Conservation (phyloP, 2,797 vertebrate genomes). For the Squalus acanthias region DNA sequence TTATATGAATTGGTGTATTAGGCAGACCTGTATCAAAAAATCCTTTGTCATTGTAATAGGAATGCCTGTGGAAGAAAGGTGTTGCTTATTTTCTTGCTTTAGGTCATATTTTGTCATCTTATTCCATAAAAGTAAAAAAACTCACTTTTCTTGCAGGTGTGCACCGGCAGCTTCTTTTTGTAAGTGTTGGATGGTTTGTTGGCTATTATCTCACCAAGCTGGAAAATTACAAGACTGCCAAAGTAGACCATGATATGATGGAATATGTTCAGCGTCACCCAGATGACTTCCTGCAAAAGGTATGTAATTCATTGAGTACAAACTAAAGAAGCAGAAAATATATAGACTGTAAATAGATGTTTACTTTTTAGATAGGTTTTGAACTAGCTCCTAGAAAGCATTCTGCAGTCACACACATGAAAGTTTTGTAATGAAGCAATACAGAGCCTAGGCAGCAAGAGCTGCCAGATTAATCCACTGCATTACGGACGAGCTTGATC, state of each 20-base stretch:
- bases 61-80: background rate
- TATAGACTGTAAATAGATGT: background rate
- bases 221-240: constrained; percentile 65
- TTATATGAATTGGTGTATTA: background rate
- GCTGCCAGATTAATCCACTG: background rate
- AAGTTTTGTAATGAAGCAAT: background rate
- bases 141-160: constrained; percentile 60
- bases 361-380: background rate
- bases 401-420: background rate
- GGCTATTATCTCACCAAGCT: constrained; percentile 75
- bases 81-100: background rate
- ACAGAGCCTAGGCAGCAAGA: background rate
- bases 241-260: constrained; percentile 67
- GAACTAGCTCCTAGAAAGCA: background rate
- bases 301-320: constrained; percentile 45
- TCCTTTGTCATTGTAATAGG: background rate
- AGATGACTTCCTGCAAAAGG: constrained; percentile 59
- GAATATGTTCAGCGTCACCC: constrained; percentile 72
- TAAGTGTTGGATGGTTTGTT: constrained; percentile 67
- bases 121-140: too few species aligned
- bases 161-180: constrained; percentile 72
- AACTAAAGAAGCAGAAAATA: background rate
- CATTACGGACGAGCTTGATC: background rate
- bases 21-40: too few species aligned
- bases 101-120: constrained; percentile 36